Percentiles rank a stretch among this genome's conserved stretches.
These are phyloP conservation scores for Eledone cirrhosa DNA, from an alignment of 2,888 invertebrate species.

Conservation along the genomic window DNA sequence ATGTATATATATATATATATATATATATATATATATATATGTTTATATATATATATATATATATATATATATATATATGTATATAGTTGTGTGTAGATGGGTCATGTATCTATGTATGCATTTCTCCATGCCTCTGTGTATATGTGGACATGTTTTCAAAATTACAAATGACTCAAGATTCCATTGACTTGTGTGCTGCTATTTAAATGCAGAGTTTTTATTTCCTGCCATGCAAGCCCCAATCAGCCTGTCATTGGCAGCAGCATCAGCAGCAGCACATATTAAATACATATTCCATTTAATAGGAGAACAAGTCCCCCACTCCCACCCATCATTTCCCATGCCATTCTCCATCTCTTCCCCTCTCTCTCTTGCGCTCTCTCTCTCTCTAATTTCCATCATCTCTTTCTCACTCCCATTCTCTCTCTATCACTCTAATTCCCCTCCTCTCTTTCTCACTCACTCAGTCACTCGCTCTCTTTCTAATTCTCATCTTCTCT, in stretches of 20 bases:
- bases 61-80: not conserved
- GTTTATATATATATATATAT: not conserved
- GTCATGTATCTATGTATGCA: not conserved
- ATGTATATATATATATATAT: not conserved
- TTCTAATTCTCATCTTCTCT: not conserved
- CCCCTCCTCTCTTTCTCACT: constrained; percentile 21
- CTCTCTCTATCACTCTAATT: not conserved
- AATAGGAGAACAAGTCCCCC: not conserved
- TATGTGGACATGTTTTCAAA: not conserved
- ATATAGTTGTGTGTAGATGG: not conserved
- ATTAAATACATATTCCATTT: too few species aligned
- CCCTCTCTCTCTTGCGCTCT: not conserved
- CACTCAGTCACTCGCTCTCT: not conserved
- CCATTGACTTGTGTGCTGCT: constrained; percentile 3
- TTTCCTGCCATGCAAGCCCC: not conserved
- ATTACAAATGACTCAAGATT: not conserved
- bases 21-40: not conserved
- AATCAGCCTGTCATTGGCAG: not conserved
- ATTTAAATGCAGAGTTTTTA: not conserved
- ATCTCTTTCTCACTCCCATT: constrained; percentile 16
- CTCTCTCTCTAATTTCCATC: not conserved
- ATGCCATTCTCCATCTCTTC: not conserved
- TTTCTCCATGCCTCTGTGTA: not conserved
- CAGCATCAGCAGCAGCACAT: not conserved
- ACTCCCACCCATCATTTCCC: not conserved